Percentiles rank a stretch among this genome's conserved stretches.
These are phyloP conservation scores for Anneissia japonica DNA, from an alignment of 35 echinoderm and acorn worm genomes.

Conservation along the genomic window DNA sequence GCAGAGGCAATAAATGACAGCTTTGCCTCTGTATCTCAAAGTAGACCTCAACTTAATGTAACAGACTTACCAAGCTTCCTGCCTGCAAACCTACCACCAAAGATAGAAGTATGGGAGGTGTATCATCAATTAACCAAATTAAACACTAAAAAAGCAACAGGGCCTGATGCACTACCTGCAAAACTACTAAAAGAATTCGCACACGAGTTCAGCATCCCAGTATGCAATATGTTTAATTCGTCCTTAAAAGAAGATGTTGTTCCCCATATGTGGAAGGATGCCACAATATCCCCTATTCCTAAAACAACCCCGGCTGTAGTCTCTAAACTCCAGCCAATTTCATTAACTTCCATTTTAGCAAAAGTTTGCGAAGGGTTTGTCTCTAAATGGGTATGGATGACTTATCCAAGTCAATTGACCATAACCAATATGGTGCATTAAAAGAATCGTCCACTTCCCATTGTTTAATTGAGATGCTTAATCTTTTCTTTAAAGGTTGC, in stretches of 20 bases:
- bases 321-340: conserved; percentile 14
- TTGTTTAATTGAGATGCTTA: conserved; percentile 10
- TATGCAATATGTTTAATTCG: conserved; percentile 28
- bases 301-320: conserved; percentile 13
- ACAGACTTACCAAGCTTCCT: conserved; percentile 1
- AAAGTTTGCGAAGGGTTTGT: conserved; percentile 41
- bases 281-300: not conserved
- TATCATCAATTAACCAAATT: conserved; percentile 15
- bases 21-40: conserved; percentile 28
- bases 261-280: conserved; percentile 28
- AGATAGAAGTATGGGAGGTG: conserved; percentile 27
- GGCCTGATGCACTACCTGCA: conserved; percentile 6
- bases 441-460: conserved; percentile 30
- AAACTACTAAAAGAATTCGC: conserved; percentile 19
- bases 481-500: conserved; percentile 1
- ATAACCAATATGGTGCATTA: conserved; percentile 19
- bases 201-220: not conserved
- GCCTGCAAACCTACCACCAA: not conserved
- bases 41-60: conserved; percentile 3
- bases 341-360: conserved; percentile 18
- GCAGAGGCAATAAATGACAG: conserved; percentile 13
- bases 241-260: conserved; percentile 2
- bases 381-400: conserved; percentile 26
- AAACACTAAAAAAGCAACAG: not conserved
- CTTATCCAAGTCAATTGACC: not conserved